These are phyloP conservation scores for Galbula dea DNA, from an alignment of 2,113 vertebrate genomes.

Conservation along the genomic window DNA sequence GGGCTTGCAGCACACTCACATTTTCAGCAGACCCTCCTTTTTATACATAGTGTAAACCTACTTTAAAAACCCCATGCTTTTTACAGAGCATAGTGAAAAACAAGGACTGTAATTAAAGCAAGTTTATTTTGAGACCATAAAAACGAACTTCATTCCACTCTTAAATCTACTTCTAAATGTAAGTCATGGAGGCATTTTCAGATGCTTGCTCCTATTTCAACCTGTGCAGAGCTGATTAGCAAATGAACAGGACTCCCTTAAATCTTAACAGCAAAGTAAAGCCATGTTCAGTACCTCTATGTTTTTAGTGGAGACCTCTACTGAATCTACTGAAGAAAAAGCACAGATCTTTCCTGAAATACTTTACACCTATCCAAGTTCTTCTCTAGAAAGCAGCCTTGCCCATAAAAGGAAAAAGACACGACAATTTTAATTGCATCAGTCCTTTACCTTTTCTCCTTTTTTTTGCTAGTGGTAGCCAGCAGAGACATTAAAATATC, in stretches of 20 bases:
- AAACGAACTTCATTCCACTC: background rate
- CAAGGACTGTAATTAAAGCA: background rate
- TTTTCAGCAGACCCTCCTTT: background rate
- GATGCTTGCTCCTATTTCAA: background rate
- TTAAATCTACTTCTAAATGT: too few species aligned
- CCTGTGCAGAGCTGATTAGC: background rate
- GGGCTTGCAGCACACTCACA: background rate
- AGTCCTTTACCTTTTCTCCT: background rate
- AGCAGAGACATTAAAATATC: background rate
- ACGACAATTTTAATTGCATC: background rate
- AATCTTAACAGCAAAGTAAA: background rate
- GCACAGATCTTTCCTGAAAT: background rate
- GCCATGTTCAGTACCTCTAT: background rate
- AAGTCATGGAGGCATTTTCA: background rate
- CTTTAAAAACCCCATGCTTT: background rate
- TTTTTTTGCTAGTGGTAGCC: background rate
- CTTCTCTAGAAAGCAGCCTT: background rate
- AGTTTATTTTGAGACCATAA: background rate
- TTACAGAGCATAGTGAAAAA: background rate
- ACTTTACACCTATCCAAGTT: background rate
- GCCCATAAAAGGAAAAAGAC: background rate
- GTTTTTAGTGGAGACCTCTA: background rate
- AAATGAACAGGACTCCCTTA: background rate
- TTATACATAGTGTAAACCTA: background rate
- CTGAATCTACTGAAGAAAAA: background rate